Conservation (phyloP, 2,113 vertebrate genomes). For the Rissa tridactyla region DNA sequence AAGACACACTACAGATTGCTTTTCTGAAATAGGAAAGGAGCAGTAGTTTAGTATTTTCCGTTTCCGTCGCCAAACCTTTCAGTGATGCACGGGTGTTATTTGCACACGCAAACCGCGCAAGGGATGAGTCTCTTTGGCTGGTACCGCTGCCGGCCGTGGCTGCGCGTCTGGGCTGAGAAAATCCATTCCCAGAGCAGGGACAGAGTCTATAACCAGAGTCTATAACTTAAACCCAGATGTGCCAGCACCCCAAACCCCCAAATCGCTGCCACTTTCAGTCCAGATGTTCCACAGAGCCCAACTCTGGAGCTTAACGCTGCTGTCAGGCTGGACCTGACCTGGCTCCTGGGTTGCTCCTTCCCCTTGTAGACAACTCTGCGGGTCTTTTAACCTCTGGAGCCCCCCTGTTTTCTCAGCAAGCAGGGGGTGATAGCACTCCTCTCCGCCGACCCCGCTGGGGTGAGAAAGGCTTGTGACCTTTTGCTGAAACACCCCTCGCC, state of each 20-base stretch:
- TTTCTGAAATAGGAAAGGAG: neutral
- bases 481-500: neutral
- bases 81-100: rapidly evolving
- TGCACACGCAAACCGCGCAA: rapidly evolving
- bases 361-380: rapidly evolving
- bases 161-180: neutral
- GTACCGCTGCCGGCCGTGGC: rapidly evolving
- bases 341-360: neutral
- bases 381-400: neutral
- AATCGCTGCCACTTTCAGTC: neutral
- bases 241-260: rapidly evolving
- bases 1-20: rapidly evolving
- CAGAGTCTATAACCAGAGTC: no score
- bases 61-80: neutral
- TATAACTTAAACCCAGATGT: neutral
- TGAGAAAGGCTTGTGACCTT: neutral
- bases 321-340: neutral
- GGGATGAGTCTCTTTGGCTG: neutral
- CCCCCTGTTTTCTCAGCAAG: neutral
- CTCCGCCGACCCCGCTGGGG: neutral
- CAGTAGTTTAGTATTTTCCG: neutral
- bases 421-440: neutral
- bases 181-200: neutral
- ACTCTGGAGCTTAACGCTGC: neutral
- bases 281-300: neutral